Evolutionary conservation across 2,888 invertebrate genomes (phyloP).

Genomic region (Drepanosiphum platanoidis): DNA sequence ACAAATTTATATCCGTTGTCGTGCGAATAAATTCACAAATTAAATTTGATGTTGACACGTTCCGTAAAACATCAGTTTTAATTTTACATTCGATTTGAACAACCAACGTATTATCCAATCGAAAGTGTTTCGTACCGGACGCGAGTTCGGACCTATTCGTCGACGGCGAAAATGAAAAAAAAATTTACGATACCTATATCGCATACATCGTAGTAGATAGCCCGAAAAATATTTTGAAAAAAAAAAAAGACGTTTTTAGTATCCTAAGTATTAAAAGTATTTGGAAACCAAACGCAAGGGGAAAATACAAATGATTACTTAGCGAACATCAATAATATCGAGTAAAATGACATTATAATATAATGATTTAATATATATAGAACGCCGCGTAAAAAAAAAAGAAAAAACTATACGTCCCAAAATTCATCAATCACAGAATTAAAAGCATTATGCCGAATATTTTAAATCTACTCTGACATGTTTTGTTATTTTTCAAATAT

Average conservation of each 20-base stretch:
- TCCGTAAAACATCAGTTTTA: background rate
- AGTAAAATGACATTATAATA: background rate
- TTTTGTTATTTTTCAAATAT: constrained; percentile 1
- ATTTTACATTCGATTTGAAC: background rate
- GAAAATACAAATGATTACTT: background rate
- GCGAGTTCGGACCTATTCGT: too few relatives aligned
- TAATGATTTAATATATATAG: background rate
- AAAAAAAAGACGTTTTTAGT: too few relatives aligned
- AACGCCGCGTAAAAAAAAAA: background rate
- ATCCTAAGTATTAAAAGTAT: background rate
- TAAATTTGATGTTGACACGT: background rate
- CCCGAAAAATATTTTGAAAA: background rate
- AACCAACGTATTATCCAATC: background rate
- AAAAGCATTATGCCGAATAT: constrained; percentile 1
- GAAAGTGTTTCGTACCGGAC: too few relatives aligned
- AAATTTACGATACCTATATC: too few relatives aligned
- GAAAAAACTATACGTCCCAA: too few relatives aligned
- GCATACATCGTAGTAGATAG: too few relatives aligned
- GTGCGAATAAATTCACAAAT: background rate
- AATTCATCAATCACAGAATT: background rate
- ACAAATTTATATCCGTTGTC: background rate
- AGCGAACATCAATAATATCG: background rate
- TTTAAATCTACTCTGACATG: constrained; percentile 2
- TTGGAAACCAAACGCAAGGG: background rate
- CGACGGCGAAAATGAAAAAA: too few relatives aligned